These are phyloP conservation scores for Tokudaia tokunoshimensis DNA, from an alignment of 2,797 vertebrate species.

Conservation along the genomic window DNA sequence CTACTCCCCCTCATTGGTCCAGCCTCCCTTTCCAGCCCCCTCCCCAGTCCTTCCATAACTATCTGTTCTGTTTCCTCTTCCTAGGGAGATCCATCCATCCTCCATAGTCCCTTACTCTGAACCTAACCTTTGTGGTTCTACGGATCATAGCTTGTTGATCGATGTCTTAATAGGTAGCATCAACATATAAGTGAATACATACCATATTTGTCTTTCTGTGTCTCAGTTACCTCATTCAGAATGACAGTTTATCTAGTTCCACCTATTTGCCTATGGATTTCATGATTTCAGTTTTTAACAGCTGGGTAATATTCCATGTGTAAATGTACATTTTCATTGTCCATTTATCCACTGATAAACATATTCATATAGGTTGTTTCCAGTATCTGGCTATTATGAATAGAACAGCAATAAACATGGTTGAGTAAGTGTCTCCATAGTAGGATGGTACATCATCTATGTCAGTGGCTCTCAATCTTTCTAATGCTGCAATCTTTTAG, in stretches of 20 bases:
- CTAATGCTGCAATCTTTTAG: neutral
- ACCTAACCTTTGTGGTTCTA: neutral
- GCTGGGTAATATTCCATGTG: neutral
- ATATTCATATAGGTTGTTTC: neutral
- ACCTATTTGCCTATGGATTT: neutral
- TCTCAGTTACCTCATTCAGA: neutral
- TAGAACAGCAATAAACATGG: neutral
- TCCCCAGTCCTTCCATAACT: neutral
- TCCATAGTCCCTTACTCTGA: neutral
- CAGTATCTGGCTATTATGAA: neutral
- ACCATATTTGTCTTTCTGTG: neutral
- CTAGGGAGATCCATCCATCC: neutral
- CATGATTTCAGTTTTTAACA: neutral
- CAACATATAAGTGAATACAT: neutral
- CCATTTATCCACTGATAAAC: neutral
- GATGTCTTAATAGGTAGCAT: neutral
- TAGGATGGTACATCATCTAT: neutral
- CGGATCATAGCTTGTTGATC: neutral
- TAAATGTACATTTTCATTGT: neutral
- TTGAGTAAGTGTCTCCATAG: neutral
- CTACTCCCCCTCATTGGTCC: neutral
- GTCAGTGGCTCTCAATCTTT: too few species aligned
- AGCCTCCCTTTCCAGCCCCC: neutral
- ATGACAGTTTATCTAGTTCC: neutral
- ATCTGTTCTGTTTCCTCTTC: neutral